Conservation (phyloP, 2,113 vertebrate genomes). For the Psephotus haematonotus region DNA sequence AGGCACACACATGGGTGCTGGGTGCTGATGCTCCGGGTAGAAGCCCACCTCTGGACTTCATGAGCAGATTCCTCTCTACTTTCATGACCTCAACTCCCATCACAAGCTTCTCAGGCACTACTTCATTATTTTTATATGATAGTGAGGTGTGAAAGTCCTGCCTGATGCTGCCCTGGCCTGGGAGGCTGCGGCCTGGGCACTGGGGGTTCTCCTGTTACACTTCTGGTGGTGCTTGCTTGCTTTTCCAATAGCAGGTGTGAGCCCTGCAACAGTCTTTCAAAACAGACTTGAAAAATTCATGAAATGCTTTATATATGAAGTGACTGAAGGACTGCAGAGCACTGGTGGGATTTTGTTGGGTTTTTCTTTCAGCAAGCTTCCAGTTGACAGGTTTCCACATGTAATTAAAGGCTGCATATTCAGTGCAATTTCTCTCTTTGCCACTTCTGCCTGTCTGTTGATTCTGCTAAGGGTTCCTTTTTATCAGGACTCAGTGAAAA, state of each 20-base stretch:
- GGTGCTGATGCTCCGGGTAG: not conserved
- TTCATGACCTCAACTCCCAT: not conserved
- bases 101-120: accelerated
- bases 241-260: not conserved
- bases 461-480: not conserved
- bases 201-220: not conserved
- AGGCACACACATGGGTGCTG: not conserved
- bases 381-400: not conserved
- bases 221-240: not conserved
- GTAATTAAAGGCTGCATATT: not conserved
- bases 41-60: not conserved
- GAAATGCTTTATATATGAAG: not conserved
- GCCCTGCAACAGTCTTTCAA: not conserved
- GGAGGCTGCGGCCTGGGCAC: not conserved
- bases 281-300: not conserved
- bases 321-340: not conserved
- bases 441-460: not conserved
- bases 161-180: not conserved
- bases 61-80: not conserved
- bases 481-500: not conserved
- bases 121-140: accelerated
- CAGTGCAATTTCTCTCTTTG: not conserved
- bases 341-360: not conserved
- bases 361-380: not conserved
- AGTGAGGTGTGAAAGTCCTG: not conserved